phyloP scores from a whole-genome alignment of 2,113 vertebrate genomes.

The Coturnix japonica region DNA sequence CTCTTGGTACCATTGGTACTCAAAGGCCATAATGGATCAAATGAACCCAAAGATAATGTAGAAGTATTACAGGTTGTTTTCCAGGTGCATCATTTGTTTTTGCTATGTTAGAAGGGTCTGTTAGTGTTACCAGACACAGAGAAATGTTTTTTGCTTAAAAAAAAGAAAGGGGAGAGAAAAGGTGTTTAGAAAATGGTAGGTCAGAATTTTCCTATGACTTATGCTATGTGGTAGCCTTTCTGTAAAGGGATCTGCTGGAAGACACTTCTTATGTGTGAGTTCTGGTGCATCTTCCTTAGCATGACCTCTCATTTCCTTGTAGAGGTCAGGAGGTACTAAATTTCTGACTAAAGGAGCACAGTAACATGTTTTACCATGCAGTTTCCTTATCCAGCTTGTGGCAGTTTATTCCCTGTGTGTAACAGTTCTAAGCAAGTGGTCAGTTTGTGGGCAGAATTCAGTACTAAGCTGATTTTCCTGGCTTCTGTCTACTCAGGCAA shows the following conservation, averaged over 20 bases:
- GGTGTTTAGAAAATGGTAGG: background rate
- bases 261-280: background rate
- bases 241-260: background rate
- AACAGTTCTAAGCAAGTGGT: background rate
- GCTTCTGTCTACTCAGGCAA: background rate
- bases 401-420: background rate
- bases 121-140: background rate
- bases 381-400: background rate
- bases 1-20: background rate
- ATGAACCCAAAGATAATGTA: background rate
- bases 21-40: background rate
- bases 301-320: background rate
- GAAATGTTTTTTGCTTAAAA: no score
- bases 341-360: background rate
- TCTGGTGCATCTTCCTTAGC: background rate
- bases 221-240: background rate
- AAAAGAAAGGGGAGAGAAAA: background rate
- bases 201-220: background rate
- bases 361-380: background rate
- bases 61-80: background rate
- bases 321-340: background rate
- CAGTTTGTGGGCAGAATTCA: background rate
- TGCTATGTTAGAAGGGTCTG: background rate
- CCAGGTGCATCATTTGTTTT: background rate
- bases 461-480: background rate